Evolutionary conservation across 2,113 vertebrate genomes (phyloP).

Genomic region (Chaetodon auriga): DNA sequence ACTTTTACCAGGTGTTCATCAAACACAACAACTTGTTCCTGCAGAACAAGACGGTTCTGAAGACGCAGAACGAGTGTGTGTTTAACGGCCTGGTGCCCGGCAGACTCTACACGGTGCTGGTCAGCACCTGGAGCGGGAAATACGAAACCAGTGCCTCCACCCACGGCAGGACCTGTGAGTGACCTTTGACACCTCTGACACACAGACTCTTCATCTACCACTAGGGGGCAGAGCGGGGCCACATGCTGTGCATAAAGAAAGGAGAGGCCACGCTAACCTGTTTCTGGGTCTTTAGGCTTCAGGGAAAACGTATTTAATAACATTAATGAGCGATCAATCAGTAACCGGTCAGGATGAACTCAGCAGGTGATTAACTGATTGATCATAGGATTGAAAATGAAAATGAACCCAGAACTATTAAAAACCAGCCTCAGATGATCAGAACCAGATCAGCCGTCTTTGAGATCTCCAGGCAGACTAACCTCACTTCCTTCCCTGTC

Average conservation of each 20-base stretch:
- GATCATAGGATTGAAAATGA: no score
- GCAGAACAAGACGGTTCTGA: slow-evolving; percentile 88
- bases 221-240: no score
- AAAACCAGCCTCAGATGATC: neutral
- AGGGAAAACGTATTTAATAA: no score
- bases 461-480: neutral
- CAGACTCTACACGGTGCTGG: slow-evolving; percentile 92
- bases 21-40: slow-evolving; percentile 92
- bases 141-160: slow-evolving; percentile 90
- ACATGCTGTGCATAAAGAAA: no score
- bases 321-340: no score
- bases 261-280: no score
- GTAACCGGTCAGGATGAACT: no score
- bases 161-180: slow-evolving; percentile 94
- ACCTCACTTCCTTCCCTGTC: neutral
- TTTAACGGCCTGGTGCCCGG: slow-evolving; percentile 91
- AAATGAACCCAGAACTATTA: neutral
- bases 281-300: no score
- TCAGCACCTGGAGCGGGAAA: slow-evolving; percentile 92
- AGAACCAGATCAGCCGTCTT: neutral
- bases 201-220: no score
- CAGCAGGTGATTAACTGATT: no score
- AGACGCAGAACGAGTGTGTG: slow-evolving; percentile 89
- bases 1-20: slow-evolving; percentile 93
- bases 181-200: neutral